Evolutionary conservation across 2,113 vertebrate species (phyloP).

Genomic region (Myrmecophaga tridactyla): DNA sequence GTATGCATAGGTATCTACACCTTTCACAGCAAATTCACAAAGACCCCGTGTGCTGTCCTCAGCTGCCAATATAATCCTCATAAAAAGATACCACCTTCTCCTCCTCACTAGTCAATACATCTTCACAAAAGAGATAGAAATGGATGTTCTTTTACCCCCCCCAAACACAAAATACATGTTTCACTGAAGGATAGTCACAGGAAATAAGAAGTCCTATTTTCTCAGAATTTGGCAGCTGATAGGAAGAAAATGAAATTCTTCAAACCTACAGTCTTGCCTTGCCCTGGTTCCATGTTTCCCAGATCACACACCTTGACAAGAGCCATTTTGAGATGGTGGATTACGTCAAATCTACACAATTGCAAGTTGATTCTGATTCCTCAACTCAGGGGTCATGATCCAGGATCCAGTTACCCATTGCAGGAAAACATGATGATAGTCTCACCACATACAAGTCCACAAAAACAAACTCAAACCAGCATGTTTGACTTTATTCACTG

Average conservation of each 20-base stretch:
- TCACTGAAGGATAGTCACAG: not conserved
- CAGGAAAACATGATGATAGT: not conserved
- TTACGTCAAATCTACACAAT: not conserved
- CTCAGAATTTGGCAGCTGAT: not conserved
- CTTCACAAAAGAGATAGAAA: not conserved
- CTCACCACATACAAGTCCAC: not conserved
- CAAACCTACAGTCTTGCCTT: not conserved
- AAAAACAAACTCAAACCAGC: not conserved
- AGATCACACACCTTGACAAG: not conserved
- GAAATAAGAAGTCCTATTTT: not conserved
- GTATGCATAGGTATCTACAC: fast-evolving
- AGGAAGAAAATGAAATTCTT: slow-evolving; percentile 32
- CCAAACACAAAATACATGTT: not conserved
- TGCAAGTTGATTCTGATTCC: not conserved
- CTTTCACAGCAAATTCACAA: not conserved
- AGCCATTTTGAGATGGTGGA: not conserved
- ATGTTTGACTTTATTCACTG: not conserved
- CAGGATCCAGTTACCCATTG: not conserved
- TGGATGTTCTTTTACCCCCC: not conserved
- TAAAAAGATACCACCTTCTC: not conserved
- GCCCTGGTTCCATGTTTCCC: not conserved
- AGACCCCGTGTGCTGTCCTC: not conserved
- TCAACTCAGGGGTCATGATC: not conserved
- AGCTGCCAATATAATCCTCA: not conserved
- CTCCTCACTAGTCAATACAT: not conserved